These are phyloP conservation scores for Drosophila sp. DNA, from an alignment of 1,140 invertebrate genomes.

Conservation along the genomic window DNA sequence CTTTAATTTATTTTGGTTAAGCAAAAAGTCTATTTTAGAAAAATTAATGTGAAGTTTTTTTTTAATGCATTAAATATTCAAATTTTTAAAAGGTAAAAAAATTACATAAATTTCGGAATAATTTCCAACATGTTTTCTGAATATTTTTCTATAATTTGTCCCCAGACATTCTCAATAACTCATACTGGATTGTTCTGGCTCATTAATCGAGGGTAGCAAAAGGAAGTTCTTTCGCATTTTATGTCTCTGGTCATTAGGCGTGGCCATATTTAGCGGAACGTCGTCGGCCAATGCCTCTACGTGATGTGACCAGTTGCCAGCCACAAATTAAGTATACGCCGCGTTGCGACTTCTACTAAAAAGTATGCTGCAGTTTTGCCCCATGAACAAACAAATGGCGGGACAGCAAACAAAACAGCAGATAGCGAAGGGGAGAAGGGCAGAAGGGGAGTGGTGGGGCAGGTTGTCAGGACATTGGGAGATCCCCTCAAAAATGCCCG, in stretches of 20 bases:
- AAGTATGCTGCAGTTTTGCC: conserved; percentile 58
- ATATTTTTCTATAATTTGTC: too few relatives aligned
- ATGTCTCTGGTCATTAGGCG: conserved; percentile 58
- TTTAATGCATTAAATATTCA: too few relatives aligned
- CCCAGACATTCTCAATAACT: too few relatives aligned
- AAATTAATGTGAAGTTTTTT: too few relatives aligned
- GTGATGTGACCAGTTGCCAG: conserved; percentile 63
- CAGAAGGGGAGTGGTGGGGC: background rate
- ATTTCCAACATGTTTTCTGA: too few relatives aligned
- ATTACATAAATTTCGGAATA: too few relatives aligned
- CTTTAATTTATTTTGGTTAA: too few relatives aligned
- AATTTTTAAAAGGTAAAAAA: too few relatives aligned
- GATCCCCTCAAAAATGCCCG: conserved; percentile 37
- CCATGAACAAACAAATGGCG: conserved; percentile 57
- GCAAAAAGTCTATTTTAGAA: too few relatives aligned
- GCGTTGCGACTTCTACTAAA: conserved; percentile 41
- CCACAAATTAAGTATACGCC: conserved; percentile 72
- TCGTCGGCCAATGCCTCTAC: conserved; percentile 32
- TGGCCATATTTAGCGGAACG: conserved; percentile 56
- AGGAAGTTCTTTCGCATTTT: background rate
- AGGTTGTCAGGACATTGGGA: conserved; percentile 8
- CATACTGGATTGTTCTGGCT: background rate
- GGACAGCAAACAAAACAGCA: conserved; percentile 48
- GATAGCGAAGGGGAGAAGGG: background rate
- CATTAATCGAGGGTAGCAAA: background rate